phyloP scores from a whole-genome alignment of 2,113 vertebrate genomes.

The Loxodonta africana region DNA sequence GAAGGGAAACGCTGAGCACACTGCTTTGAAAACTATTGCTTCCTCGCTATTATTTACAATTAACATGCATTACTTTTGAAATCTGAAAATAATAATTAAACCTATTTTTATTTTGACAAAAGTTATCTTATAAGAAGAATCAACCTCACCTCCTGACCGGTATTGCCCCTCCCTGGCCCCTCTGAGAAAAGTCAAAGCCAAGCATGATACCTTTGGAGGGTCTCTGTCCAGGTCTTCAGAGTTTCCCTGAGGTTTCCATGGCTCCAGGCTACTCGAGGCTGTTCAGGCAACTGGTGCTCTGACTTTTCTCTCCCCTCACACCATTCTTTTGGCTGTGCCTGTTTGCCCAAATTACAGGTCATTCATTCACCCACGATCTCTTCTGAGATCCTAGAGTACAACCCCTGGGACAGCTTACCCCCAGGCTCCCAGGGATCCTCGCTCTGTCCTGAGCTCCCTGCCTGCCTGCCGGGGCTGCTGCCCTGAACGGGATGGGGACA shows the following conservation, averaged over 20 bases:
- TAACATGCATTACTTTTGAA: not conserved
- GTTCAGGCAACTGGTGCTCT: not conserved
- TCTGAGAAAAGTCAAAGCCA: not conserved
- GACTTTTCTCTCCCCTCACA: not conserved
- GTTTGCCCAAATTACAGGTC: not conserved
- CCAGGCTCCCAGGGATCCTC: not conserved
- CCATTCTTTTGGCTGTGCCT: not conserved
- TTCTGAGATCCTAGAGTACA: not conserved
- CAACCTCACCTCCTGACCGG: not conserved
- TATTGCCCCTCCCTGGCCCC: not conserved
- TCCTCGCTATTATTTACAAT: not conserved
- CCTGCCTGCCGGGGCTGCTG: not conserved
- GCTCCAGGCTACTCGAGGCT: not conserved
- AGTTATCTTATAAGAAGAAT: not conserved
- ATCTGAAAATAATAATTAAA: not conserved
- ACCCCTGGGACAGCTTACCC: not conserved
- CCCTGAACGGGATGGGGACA: constrained; percentile 18
- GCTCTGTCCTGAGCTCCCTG: not conserved
- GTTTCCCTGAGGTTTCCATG: not conserved
- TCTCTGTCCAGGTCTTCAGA: not conserved
- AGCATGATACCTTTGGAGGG: constrained; percentile 56
- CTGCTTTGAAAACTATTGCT: not conserved
- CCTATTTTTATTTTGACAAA: not conserved
- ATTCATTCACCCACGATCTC: not conserved
- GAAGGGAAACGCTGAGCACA: not conserved